phyloP scores from a whole-genome alignment of 2,113 vertebrate species.

The pig (Sus scrofa) region DNA sequence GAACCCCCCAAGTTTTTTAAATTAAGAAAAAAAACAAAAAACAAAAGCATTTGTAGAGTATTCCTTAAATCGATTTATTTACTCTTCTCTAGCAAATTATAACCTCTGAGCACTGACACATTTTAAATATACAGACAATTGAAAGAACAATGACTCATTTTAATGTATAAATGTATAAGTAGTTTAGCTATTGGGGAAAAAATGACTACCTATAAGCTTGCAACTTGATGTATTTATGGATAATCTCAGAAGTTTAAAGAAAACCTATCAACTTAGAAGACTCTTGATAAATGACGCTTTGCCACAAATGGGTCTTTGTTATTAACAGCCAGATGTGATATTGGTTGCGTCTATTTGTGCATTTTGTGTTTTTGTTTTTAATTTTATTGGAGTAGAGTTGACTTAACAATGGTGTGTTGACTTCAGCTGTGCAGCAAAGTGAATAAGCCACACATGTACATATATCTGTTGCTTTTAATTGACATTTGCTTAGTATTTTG shows the following conservation, averaged over 20 bases:
- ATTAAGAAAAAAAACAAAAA: neutral
- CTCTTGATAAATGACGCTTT: neutral
- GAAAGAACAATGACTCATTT: neutral
- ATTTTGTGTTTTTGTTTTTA: too few species aligned
- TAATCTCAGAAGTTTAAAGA: conserved; percentile 35
- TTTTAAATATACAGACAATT: neutral
- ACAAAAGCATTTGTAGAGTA: neutral
- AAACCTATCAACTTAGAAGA: neutral
- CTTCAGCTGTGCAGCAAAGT: too few species aligned
- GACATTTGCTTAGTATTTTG: conserved; percentile 13
- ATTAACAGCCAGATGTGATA: conserved; percentile 22
- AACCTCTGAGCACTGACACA: neutral
- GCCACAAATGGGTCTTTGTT: neutral
- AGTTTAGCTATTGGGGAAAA: conserved; percentile 34
- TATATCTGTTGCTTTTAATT: neutral
- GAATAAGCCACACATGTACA: too few species aligned
- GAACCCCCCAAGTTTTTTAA: neutral
- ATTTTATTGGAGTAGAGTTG: too few species aligned
- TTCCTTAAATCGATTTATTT: conserved; percentile 54
- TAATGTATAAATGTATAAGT: neutral
- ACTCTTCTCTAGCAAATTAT: conserved; percentile 45
- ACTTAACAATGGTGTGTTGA: too few species aligned
- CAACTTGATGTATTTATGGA: neutral
- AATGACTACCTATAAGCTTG: neutral
- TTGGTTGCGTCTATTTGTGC: neutral